Conservation (phyloP, 2,797 vertebrate genomes). For the Neoniphon sammara region DNA sequence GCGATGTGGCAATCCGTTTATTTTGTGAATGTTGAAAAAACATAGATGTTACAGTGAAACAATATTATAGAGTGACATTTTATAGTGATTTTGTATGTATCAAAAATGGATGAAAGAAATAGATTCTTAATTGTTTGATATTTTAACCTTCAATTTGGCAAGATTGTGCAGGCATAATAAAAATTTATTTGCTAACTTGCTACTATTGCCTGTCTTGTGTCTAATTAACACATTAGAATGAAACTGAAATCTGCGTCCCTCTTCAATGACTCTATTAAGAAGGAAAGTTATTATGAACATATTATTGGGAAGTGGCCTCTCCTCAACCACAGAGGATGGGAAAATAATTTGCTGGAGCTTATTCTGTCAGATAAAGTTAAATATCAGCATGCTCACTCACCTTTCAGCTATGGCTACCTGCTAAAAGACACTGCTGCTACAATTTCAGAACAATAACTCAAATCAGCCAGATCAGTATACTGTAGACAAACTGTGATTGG, state of each 20-base stretch:
- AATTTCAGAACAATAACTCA: no score
- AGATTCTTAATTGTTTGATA: slow-evolving; percentile 74
- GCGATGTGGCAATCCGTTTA: slow-evolving; percentile 41
- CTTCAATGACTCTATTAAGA: slow-evolving; percentile 1
- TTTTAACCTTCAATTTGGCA: slow-evolving; percentile 75
- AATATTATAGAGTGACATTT: slow-evolving; percentile 78
- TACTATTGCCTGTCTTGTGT: slow-evolving; percentile 5
- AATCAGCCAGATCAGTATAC: no score
- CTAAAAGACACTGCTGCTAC: no score
- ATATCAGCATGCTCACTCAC: no score
- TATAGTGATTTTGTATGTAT: slow-evolving; percentile 84
- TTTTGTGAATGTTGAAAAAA: slow-evolving; percentile 69
- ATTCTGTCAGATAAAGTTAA: no score
- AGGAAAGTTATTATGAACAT: no score
- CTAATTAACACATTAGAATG: neutral
- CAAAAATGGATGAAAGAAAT: slow-evolving; percentile 63
- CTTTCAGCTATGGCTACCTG: no score
- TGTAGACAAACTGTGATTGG: no score
- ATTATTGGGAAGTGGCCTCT: no score
- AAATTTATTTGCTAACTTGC: slow-evolving; percentile 75
- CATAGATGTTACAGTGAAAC: slow-evolving; percentile 53
- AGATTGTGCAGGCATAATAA: slow-evolving; percentile 83
- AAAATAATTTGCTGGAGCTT: no score
- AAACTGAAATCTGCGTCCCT: slow-evolving; percentile 1
- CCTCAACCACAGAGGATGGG: no score